Percentiles rank a stretch among this genome's conserved stretches.
These are phyloP conservation scores for Mionectes macconnelli DNA, from an alignment of 2,113 vertebrate species.

Conservation along the genomic window DNA sequence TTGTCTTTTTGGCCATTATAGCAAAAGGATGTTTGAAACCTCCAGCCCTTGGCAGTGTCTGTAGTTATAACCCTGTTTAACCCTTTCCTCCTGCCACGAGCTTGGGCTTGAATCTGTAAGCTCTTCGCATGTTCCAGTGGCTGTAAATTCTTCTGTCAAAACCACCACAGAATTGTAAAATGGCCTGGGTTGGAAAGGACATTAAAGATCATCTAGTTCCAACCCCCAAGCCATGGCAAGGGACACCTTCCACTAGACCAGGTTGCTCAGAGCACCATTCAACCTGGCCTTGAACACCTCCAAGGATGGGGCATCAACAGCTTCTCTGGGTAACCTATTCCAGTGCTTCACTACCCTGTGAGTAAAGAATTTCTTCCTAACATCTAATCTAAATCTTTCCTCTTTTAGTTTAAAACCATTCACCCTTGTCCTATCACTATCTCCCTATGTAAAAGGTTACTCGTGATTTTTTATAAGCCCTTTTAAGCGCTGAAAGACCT, in stretches of 20 bases:
- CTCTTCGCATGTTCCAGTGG: background rate
- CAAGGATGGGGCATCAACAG: background rate
- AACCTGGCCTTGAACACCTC: background rate
- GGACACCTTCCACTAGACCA: background rate
- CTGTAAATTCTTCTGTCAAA: background rate
- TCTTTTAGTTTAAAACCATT: background rate
- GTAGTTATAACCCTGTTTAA: background rate
- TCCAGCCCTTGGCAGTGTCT: background rate
- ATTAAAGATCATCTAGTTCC: background rate
- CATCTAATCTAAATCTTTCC: background rate
- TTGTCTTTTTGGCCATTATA: background rate
- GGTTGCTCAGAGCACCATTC: background rate
- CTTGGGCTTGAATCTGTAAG: background rate
- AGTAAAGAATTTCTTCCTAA: background rate
- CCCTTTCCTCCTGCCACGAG: background rate
- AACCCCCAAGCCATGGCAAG: fast-evolving
- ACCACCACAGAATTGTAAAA: background rate
- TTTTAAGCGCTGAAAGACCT: background rate
- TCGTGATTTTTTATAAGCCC: background rate
- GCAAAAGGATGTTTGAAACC: background rate
- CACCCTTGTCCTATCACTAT: background rate
- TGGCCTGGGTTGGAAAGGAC: background rate
- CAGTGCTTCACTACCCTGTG: no score
- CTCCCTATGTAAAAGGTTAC: background rate
- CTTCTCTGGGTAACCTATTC: background rate